A percentile compares a stretch with the other conserved stretches of the same genome.
Evolutionary conservation across 2,113 vertebrate species (phyloP).

Genomic region (Scomber colias): DNA sequence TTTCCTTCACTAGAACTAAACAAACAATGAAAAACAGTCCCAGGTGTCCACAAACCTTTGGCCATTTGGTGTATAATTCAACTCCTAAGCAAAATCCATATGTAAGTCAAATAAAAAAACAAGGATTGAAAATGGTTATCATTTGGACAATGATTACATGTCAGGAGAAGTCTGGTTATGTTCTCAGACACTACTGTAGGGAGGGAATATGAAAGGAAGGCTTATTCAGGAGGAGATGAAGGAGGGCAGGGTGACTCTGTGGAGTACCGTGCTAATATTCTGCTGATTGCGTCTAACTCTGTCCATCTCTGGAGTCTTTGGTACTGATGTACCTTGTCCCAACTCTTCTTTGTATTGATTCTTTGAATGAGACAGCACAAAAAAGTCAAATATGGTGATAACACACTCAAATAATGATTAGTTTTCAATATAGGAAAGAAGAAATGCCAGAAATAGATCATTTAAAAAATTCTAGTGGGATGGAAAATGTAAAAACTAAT

Average conservation of each 20-base stretch:
- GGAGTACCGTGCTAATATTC: constrained; percentile 95
- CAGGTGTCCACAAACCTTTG: neutral
- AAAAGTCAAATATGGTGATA: constrained; percentile 32
- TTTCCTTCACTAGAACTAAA: too few species aligned
- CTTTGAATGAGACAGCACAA: constrained; percentile 83
- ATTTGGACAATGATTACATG: constrained; percentile 36
- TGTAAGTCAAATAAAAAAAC: neutral
- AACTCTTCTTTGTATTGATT: constrained; percentile 94
- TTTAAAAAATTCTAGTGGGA: neutral
- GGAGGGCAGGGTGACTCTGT: constrained; percentile 65
- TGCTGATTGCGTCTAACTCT: constrained; percentile 96
- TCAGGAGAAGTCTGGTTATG: constrained; percentile 23
- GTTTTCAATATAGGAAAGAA: neutral
- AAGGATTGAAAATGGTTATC: neutral
- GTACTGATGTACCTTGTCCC: constrained; percentile 93
- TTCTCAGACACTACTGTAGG: neutral
- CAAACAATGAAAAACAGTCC: neutral
- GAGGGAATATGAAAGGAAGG: constrained; percentile 33
- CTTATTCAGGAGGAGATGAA: constrained; percentile 24
- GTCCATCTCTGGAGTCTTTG: constrained; percentile 98
- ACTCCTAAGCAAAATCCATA: neutral
- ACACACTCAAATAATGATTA: constrained; percentile 11
- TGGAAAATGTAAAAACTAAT: neutral
- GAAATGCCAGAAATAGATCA: neutral
- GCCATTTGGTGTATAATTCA: neutral